Conservation (phyloP, 2,797 vertebrate species). For the Liasis olivaceus region DNA sequence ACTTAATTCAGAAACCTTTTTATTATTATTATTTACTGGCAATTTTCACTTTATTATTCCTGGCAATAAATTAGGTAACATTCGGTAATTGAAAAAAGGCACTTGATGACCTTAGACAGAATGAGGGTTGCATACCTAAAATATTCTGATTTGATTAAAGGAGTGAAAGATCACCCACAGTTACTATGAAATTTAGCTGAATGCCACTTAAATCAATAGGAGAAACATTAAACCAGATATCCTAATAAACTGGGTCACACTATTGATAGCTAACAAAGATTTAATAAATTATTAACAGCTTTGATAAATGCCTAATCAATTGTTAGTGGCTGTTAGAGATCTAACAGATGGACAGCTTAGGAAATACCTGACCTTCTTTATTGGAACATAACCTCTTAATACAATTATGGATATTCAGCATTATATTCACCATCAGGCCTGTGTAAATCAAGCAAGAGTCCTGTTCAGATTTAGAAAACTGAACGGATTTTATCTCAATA, state of each 20-base stretch:
- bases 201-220: background rate
- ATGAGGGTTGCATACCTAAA: background rate
- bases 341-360: background rate
- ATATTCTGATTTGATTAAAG: background rate
- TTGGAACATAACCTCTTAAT: background rate
- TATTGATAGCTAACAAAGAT: slow-evolving; percentile 7
- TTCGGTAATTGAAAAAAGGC: background rate
- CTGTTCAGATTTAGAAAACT: background rate
- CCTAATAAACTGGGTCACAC: slow-evolving; percentile 6
- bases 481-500: background rate
- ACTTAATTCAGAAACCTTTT: background rate
- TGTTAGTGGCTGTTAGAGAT: background rate
- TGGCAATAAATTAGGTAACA: background rate
- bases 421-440: background rate
- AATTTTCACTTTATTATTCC: background rate
- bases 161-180: background rate
- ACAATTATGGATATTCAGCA: background rate
- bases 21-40: background rate
- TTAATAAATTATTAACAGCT: slow-evolving; percentile 25
- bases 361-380: background rate
- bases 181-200: background rate
- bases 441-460: background rate
- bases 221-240: slow-evolving; percentile 15
- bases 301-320: slow-evolving; percentile 6
- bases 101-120: background rate